Percentiles rank a stretch among this genome's conserved stretches.
These are phyloP conservation scores for Agelas oroides DNA, from an alignment of 37 sponge, comb jelly and placozoan genomes.

Conservation along the genomic window DNA sequence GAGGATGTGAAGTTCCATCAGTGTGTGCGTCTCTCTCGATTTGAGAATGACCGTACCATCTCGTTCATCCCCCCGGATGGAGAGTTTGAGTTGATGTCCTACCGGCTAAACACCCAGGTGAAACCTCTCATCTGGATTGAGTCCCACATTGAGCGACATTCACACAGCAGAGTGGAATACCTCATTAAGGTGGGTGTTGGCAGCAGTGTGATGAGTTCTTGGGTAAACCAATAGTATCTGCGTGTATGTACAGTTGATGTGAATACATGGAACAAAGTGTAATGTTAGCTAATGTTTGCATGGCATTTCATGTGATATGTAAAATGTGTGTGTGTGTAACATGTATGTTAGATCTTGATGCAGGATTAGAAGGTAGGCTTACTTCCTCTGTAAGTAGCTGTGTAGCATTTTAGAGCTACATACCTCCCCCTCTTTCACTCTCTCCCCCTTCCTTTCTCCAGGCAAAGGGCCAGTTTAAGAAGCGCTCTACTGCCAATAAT, in stretches of 20 bases:
- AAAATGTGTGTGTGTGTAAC: too few species aligned
- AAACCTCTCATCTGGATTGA: slow-evolving; percentile 96
- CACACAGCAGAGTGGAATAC: slow-evolving; percentile 97
- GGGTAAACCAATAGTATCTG: neutral
- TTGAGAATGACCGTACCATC: slow-evolving; percentile 98
- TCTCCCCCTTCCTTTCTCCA: neutral
- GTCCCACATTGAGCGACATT: slow-evolving; percentile 93
- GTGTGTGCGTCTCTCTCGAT: slow-evolving; percentile 97
- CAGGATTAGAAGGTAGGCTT: too few species aligned
- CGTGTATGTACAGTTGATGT: too few species aligned
- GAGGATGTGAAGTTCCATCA: slow-evolving; percentile 99
- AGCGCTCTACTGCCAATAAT: slow-evolving; percentile 93
- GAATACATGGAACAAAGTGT: too few species aligned
- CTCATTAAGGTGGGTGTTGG: slow-evolving; percentile 84
- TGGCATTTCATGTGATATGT: too few species aligned
- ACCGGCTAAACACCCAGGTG: slow-evolving; percentile 89
- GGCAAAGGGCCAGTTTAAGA: slow-evolving; percentile 99
- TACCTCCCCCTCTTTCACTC: too few species aligned
- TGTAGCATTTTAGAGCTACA: too few species aligned
- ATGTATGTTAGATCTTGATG: too few species aligned
- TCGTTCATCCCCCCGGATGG: slow-evolving; percentile 99
- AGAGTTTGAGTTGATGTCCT: slow-evolving; percentile 99
- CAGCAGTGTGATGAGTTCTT: neutral
- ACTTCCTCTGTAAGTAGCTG: too few species aligned
- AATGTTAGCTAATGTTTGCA: too few species aligned